Percentiles rank a stretch among this genome's conserved stretches.
phyloP scores from a whole-genome alignment of 2,113 vertebrate genomes.

The Salminus brasiliensis region DNA sequence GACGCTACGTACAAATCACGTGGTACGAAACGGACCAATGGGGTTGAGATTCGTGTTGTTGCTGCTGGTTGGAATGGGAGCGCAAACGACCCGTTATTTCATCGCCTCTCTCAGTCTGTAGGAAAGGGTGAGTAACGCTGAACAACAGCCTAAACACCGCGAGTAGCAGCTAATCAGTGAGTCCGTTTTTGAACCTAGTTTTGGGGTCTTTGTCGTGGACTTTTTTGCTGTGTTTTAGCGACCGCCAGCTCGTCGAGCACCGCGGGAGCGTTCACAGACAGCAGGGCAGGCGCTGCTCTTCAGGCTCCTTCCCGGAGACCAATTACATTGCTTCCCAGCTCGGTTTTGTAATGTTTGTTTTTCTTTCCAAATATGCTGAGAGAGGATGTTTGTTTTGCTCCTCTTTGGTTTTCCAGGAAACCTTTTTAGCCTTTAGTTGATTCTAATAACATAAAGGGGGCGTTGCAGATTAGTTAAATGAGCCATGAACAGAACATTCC shows the following conservation, averaged over 20 bases:
- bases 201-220: not conserved
- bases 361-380: no score
- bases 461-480: no score
- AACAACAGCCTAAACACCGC: not conserved
- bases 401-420: not conserved
- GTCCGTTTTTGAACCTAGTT: not conserved
- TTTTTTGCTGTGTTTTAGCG: not conserved
- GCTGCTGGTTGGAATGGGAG: conserved; percentile 32
- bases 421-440: no score
- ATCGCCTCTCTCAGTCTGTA: not conserved
- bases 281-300: no score
- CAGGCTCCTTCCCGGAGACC: no score
- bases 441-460: no score
- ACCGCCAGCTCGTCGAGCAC: not conserved
- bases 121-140: conserved; percentile 1
- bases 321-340: no score
- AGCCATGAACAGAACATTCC: no score
- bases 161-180: not conserved
- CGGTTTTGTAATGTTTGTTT: no score
- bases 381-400: no score
- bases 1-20: conserved; percentile 62
- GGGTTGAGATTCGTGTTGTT: conserved; percentile 79
- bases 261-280: not conserved
- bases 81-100: conserved; percentile 35
- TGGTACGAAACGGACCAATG: conserved; percentile 70